Conservation (phyloP, 2,888 invertebrate genomes). For the Creontiades dilutus region DNA sequence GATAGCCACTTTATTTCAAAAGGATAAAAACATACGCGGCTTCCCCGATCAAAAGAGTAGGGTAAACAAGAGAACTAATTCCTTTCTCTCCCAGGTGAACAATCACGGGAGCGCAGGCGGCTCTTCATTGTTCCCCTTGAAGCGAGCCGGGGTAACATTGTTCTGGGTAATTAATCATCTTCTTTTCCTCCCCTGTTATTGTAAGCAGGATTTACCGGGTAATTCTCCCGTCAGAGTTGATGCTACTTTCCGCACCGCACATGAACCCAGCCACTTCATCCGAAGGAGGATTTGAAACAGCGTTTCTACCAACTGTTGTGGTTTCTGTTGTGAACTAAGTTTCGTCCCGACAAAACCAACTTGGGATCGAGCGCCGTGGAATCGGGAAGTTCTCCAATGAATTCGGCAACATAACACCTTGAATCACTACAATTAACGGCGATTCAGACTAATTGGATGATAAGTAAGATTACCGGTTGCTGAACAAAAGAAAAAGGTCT, state of each 20-base stretch:
- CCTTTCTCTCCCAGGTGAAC: slow-evolving; percentile 14
- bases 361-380: not conserved
- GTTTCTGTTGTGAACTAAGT: not conserved
- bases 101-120: not conserved
- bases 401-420: not conserved
- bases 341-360: not conserved
- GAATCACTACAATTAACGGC: too few relatives aligned
- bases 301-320: slow-evolving; percentile 13
- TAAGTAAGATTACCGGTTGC: too few relatives aligned
- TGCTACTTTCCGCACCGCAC: not conserved
- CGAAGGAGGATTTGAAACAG: slow-evolving; percentile 27
- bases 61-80: slow-evolving; percentile 5
- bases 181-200: slow-evolving; percentile 7
- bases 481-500: too few relatives aligned
- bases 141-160: not conserved
- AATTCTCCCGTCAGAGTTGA: slow-evolving; percentile 9
- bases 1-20: not conserved
- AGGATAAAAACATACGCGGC: not conserved
- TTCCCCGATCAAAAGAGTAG: not conserved
- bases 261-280: slow-evolving; percentile 5
- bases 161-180: slow-evolving; percentile 36
- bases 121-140: slow-evolving; percentile 13
- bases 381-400: not conserved
- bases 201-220: slow-evolving; percentile 6
- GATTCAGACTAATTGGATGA: too few relatives aligned